Evolutionary conservation across 2,888 invertebrate species (phyloP).

Genomic region (Scaptomyza caliginosa): DNA sequence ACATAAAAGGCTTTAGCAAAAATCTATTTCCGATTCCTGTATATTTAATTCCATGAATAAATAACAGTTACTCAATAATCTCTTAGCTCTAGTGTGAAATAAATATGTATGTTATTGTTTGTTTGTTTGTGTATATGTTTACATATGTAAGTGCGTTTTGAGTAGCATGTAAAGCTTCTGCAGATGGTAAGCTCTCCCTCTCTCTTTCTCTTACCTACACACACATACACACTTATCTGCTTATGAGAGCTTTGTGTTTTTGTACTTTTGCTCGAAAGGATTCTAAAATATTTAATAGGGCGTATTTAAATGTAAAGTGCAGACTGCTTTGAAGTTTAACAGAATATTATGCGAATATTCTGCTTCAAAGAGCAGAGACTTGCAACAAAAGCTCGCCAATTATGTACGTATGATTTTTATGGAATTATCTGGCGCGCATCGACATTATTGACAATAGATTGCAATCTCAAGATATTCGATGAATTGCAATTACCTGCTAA

Average conservation of each 20-base stretch:
- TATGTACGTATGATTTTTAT: not conserved
- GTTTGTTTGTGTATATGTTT: too few species aligned
- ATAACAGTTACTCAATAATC: not conserved
- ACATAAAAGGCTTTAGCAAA: not conserved
- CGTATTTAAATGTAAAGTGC: not conserved
- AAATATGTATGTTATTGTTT: not conserved
- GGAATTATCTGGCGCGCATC: not conserved
- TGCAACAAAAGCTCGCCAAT: not conserved
- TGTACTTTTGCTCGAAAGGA: not conserved
- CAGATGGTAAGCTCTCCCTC: not conserved
- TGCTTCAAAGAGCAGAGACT: not conserved
- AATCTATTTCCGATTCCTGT: not conserved
- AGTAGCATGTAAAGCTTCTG: not conserved
- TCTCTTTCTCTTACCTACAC: too few species aligned
- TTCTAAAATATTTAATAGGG: not conserved
- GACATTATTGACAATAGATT: conserved; percentile 15
- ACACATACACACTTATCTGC: not conserved
- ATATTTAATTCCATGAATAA: conserved; percentile 1
- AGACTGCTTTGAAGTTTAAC: not conserved
- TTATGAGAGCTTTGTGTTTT: not conserved
- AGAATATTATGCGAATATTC: too few species aligned
- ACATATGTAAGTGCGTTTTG: not conserved
- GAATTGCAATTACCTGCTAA: conserved; percentile 15
- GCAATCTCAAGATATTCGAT: conserved; percentile 20
- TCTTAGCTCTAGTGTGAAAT: not conserved